Evolutionary conservation across 2,113 vertebrate species (phyloP).

Genomic region (Notothenia coriiceps): DNA sequence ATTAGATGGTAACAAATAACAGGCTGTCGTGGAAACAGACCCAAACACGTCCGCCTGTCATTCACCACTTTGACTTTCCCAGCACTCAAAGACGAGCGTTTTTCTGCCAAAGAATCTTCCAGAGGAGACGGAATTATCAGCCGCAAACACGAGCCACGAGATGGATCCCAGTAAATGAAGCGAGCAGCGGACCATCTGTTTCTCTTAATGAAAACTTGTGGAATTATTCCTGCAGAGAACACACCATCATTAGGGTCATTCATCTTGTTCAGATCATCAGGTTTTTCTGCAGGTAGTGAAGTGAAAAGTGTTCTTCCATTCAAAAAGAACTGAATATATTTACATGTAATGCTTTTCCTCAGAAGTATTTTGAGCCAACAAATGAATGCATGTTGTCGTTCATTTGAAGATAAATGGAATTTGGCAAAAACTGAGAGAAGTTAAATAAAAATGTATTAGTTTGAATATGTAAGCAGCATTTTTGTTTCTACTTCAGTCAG

Average conservation of each 20-base stretch:
- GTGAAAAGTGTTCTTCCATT: background rate
- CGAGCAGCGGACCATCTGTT: slow-evolving; percentile 17
- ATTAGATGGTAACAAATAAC: no score
- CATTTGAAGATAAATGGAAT: background rate
- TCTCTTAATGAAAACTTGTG: slow-evolving; percentile 6
- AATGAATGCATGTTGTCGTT: background rate
- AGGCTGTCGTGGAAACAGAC: no score
- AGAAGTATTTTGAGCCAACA: background rate
- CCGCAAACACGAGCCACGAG: slow-evolving; percentile 9
- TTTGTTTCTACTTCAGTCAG: background rate
- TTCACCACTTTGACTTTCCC: slow-evolving; percentile 8
- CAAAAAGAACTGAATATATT: background rate
- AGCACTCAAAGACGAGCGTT: background rate
- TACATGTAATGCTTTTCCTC: background rate
- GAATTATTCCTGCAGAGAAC: slow-evolving; percentile 12
- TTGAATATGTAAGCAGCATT: no score
- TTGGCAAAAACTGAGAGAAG: background rate
- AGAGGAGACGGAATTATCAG: background rate
- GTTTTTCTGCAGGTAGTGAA: background rate
- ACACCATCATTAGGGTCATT: background rate
- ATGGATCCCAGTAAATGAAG: slow-evolving; percentile 22
- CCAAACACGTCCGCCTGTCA: background rate
- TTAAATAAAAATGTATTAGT: background rate
- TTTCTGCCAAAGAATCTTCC: background rate
- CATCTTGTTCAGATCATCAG: slow-evolving; percentile 4